Base-by-base conservation (phyloP, 2,797 vertebrate genomes). In the Rhinogobio ventralis region DNA sequence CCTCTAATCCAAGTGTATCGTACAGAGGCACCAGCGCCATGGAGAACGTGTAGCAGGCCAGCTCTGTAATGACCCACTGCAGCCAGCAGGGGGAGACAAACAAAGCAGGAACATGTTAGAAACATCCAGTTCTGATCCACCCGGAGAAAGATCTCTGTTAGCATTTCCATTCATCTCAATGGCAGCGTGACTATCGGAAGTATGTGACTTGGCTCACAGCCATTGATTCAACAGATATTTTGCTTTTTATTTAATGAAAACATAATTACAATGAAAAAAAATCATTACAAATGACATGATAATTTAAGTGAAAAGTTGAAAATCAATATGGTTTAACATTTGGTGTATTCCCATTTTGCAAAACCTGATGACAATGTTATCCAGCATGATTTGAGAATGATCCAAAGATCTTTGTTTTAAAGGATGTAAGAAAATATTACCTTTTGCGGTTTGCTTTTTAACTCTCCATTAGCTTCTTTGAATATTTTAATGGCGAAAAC, bases 1-100 rank as follows among this genome's bases (percentile, higher is more conserved):
- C 95, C 84, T 96, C 95, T 84, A 90, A 74, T 3, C 95, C 95
- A 85, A 96, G 92, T 0, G 95, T 96, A 55, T 96, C 95, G 19
- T 96, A 96, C 64, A 96, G 93, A 57, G 95, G 95, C 33, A 96
- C 95, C 83, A 96, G 90, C 0, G 91, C 95, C 95, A 96, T 95
- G 55, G 95, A 96, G 92, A 92, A 96, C 0, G 94, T 94, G 91
- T 96, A 96, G 90, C 95, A 96, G 81, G 94, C 95, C 90, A 96
- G 84, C 87, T 96, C 95, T 28, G 95, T 91, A 82, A 96, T 95
- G 33, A 94, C 91, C 95, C 95, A 96, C 95, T 96, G 87, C 33
- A 11, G 25, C 91, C 95, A 95, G 89, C 91, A 96, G 94, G 90
- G 94, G 94, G 93, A 92, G 93, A 94, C 94, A 95, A 86, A 93